phyloP scores from a whole-genome alignment of 2,797 vertebrate genomes.

The Peromyscus nudipes region DNA sequence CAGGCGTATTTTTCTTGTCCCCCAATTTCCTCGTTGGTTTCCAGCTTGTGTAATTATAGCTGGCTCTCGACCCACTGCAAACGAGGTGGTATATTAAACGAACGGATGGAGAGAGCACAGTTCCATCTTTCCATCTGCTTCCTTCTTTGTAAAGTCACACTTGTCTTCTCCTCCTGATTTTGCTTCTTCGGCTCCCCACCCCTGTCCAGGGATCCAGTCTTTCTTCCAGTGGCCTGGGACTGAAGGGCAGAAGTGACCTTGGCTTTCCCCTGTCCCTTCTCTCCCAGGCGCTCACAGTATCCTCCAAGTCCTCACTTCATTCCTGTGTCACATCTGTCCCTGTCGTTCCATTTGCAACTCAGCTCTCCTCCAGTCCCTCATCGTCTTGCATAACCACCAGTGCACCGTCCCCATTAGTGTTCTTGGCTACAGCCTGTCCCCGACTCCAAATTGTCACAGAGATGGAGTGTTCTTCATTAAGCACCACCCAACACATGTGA shows the following conservation, averaged over 20 bases:
- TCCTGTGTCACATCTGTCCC: not conserved
- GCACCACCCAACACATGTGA: not conserved
- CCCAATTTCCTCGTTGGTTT: not conserved
- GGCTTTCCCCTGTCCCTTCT: not conserved
- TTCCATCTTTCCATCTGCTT: not conserved
- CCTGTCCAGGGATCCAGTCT: not conserved
- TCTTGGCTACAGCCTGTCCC: not conserved
- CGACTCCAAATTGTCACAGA: not conserved
- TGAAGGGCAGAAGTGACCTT: not conserved
- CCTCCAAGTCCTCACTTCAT: not conserved
- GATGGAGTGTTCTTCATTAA: not conserved
- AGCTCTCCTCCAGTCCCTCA: not conserved
- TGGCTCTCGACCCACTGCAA: not conserved
- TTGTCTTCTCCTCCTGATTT: not conserved
- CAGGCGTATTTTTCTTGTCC: not conserved
- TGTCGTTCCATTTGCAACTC: not conserved
- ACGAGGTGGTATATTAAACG: not conserved
- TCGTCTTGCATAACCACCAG: not conserved
- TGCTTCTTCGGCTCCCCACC: not conserved
- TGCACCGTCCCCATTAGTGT: not conserved
- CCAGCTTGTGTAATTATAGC: not conserved
- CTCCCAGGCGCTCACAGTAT: not conserved
- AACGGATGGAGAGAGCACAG: not conserved
- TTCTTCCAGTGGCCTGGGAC: not conserved
- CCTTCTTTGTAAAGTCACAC: not conserved